Evolutionary conservation across 2,797 vertebrate species (phyloP), one percentile per base, ranked within the genome.

Genomic region (Antennarius maculatus): DNA sequence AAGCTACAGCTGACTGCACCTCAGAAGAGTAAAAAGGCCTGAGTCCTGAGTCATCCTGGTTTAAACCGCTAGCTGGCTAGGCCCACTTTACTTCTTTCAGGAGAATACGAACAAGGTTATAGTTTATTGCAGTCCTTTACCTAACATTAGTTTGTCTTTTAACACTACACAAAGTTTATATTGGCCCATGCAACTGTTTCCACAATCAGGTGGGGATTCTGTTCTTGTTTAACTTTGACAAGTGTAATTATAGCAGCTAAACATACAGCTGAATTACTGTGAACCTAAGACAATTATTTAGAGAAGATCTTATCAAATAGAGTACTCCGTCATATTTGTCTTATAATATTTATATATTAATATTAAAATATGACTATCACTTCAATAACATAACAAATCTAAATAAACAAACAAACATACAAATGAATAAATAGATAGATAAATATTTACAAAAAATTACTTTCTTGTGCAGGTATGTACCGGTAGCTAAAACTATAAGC

Each of bases 121-220:
- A 42, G 13, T 6, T 42, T n/a, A n/a, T n/a, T n/a, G n/a, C 13
- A 42, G 17, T 53, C 23, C 46, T 46, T 48, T 45, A 51, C 41
- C 59, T 39, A 28, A 61, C 45, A 66, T 46, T 8, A 16, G 27
- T 47, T 52, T 62, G n/a, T n/a, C 37, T 45, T 54, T 14, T n/a
- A 68, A 43, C 43, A 56, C 70, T 54, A 17, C 29, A 31, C 29
- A 31, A 31, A 31, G 3, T 4, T 31, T 31, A 4, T 31, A 31
- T 7, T 31, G 7, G 29, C 7, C 29, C 29, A 31, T 31, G 29
- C 29, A 31, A 31, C 37, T 13, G 53, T 74, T 41, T 31, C 42
- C 27, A 53, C 3, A 17, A 7, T 7, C 45, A 52, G 12, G 6
- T 31, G 7, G 37, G 3, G 3, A 50, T 48, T 51, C 7, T 47